Evolutionary conservation across 1,140 invertebrate species (phyloP).

Genomic region (Nilaparvata lugens): DNA sequence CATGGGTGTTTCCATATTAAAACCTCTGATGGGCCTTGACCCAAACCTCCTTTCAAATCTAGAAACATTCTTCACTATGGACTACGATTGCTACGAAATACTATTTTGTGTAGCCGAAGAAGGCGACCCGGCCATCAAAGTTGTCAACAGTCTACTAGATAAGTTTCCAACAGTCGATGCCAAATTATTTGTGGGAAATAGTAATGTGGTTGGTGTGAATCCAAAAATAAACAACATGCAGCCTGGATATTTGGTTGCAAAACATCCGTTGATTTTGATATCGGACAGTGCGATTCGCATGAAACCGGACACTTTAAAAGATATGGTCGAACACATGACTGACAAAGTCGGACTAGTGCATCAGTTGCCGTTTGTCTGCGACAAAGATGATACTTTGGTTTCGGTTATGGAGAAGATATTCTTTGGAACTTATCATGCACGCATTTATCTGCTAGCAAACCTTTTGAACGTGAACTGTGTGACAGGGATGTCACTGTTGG

Average conservation of each 20-base stretch:
- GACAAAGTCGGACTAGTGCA: conserved; percentile 89
- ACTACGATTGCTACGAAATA: conserved; percentile 90
- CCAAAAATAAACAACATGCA: conserved; percentile 99
- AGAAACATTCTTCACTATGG: conserved; percentile 91
- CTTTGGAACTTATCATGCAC: conserved; percentile 93
- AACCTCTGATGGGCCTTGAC: conserved; percentile 91
- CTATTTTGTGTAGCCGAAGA: conserved; percentile 93
- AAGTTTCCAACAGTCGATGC: conserved; percentile 85
- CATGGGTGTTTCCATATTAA: conserved; percentile 88
- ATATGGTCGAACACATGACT: conserved; percentile 89
- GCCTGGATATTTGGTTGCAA: conserved; percentile 80
- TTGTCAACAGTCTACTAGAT: conserved; percentile 75
- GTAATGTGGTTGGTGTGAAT: conserved; percentile 79
- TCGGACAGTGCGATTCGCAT: conserved; percentile 94
- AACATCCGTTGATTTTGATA: conserved; percentile 85
- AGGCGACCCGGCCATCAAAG: conserved; percentile 77
- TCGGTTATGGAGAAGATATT: conserved; percentile 92
- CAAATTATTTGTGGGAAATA: conserved; percentile 63
- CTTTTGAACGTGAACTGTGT: conserved; percentile 89
- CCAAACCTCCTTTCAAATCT: conserved; percentile 87
- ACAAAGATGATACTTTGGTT: conserved; percentile 82
- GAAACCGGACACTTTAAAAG: conserved; percentile 85
- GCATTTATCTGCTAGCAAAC: conserved; percentile 90
- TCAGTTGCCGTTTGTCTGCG: conserved; percentile 93
- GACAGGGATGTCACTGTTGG: conserved; percentile 95